Evolutionary conservation across 2,113 vertebrate species (phyloP).

Genomic region (Nansenia antarctica): DNA sequence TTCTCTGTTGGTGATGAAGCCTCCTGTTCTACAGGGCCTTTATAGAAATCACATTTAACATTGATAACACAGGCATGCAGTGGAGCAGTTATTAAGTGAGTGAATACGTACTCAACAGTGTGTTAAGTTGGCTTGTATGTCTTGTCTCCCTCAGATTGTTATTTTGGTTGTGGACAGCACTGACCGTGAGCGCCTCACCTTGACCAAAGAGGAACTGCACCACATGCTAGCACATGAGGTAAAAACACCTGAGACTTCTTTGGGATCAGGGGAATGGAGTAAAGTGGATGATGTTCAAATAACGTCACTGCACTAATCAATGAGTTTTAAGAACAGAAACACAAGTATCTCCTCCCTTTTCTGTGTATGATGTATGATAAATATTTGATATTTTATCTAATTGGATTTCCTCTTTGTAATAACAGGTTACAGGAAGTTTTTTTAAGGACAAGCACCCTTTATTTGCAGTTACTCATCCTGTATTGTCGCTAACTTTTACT

Average conservation of each 20-base stretch:
- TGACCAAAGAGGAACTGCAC: constrained; percentile 80
- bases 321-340: no score
- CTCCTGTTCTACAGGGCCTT: background rate
- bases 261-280: no score
- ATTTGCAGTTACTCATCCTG: background rate
- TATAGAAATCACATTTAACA: background rate
- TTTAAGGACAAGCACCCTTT: background rate
- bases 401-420: background rate
- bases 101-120: background rate
- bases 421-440: background rate
- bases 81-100: background rate
- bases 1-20: no score
- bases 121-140: background rate
- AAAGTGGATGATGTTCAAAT: background rate
- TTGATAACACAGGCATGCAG: background rate
- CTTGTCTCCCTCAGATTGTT: constrained; percentile 72
- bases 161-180: constrained; percentile 88
- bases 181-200: constrained; percentile 76
- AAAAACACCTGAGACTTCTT: constrained; percentile 1
- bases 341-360: no score
- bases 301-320: no score
- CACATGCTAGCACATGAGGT: constrained; percentile 87
- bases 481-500: background rate
- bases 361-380: background rate
- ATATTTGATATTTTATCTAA: background rate